Percentiles rank a stretch among this genome's conserved stretches.
phyloP scores from a whole-genome alignment of 2,888 invertebrate genomes.

The Tetrapedia diversipes region DNA sequence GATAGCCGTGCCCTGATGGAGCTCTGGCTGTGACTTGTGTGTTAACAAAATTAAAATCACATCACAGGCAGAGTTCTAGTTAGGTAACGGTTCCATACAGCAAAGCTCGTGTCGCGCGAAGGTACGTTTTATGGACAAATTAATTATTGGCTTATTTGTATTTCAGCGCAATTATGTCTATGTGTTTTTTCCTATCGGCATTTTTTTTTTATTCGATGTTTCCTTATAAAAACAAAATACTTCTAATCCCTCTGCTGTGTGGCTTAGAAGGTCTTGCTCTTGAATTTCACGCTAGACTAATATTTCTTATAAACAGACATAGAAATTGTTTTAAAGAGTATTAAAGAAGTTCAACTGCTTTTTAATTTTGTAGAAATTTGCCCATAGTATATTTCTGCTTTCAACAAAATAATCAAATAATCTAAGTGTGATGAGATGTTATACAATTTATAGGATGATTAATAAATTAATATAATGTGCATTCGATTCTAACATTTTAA shows the following conservation, averaged over 20 bases:
- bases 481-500: not conserved
- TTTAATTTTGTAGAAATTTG: not conserved
- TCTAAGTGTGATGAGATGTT: too few species aligned
- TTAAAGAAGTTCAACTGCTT: not conserved
- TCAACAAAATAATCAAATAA: constrained; percentile 13
- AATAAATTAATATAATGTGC: not conserved
- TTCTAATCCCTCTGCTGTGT: not conserved
- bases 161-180: constrained; percentile 3
- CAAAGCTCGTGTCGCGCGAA: constrained; percentile 66
- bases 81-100: constrained; percentile 83
- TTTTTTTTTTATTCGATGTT: not conserved
- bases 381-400: constrained; percentile 14
- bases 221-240: not conserved
- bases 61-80: constrained; percentile 99
- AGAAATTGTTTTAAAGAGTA: too few species aligned
- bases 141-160: constrained; percentile 51
- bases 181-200: not conserved
- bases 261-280: not conserved
- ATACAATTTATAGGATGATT: not conserved
- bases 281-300: not conserved
- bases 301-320: not conserved
- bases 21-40: constrained; percentile 93
- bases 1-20: constrained; percentile 85
- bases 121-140: constrained; percentile 67
- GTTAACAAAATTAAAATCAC: constrained; percentile 85